These are phyloP conservation scores for Eurypyga helias DNA, from an alignment of 2,113 vertebrate genomes.

Conservation along the genomic window DNA sequence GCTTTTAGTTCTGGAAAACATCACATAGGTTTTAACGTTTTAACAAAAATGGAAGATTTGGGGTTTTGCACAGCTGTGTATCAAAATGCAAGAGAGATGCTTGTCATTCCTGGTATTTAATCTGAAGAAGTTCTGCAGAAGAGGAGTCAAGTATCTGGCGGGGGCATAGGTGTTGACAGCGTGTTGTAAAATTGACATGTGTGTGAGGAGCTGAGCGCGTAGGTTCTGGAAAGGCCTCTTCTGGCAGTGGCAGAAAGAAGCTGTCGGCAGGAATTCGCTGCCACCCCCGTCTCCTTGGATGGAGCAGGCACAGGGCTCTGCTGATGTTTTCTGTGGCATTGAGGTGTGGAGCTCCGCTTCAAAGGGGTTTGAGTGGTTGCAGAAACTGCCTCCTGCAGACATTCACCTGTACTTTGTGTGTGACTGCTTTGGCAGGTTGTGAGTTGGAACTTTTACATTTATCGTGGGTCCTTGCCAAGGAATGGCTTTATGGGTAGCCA, in stretches of 20 bases:
- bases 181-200: not conserved
- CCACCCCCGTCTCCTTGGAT: not conserved
- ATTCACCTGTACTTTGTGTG: not conserved
- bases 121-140: not conserved
- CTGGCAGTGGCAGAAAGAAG: not conserved
- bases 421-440: not conserved
- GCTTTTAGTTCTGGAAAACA: not conserved
- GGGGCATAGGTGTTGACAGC: constrained; percentile 7
- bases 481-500: not conserved
- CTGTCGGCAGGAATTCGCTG: not conserved
- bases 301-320: not conserved
- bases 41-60: not conserved
- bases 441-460: not conserved
- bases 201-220: not conserved
- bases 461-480: not conserved
- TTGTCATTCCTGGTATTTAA: not conserved
- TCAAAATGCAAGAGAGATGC: not conserved
- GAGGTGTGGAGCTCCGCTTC: not conserved
- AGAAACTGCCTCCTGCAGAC: not conserved
- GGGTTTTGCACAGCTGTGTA: not conserved
- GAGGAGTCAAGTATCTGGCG: constrained; percentile 13
- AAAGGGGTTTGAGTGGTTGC: not conserved
- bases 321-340: not conserved
- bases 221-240: not conserved
- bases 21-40: not conserved